Conservation (phyloP, 2,888 invertebrate genomes). For the Pseudococcus longispinus region DNA sequence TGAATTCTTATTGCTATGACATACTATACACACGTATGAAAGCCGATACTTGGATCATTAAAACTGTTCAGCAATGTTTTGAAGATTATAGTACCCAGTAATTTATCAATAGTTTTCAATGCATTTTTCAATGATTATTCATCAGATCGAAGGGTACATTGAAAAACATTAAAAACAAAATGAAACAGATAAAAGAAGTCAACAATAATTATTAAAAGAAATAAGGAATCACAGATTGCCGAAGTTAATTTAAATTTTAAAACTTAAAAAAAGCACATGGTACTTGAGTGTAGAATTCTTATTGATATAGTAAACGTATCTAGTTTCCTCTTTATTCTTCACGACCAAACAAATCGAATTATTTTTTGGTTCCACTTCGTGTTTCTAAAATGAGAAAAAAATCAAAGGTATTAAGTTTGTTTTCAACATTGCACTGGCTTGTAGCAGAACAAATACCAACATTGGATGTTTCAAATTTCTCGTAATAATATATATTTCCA, state of each 20-base stretch:
- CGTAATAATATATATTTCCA: slow-evolving; percentile 51
- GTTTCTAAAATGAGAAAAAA: slow-evolving; percentile 40
- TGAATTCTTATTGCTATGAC: not conserved
- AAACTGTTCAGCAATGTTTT: too few species aligned
- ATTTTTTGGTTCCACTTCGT: slow-evolving; percentile 44
- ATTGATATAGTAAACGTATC: slow-evolving; percentile 28
- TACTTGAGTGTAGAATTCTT: slow-evolving; percentile 7
- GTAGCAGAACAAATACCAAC: not conserved
- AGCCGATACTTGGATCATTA: not conserved
- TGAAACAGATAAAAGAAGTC: not conserved
- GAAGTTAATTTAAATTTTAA: not conserved
- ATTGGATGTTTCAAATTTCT: not conserved
- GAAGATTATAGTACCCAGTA: too few species aligned
- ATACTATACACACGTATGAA: not conserved
- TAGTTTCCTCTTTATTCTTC: slow-evolving; percentile 47
- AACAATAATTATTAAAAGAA: not conserved
- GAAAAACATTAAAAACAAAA: not conserved
- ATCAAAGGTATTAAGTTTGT: not conserved
- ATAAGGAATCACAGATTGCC: not conserved
- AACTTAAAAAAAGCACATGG: slow-evolving; percentile 26
- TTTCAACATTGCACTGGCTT: not conserved
- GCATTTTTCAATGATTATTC: not conserved
- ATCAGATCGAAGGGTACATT: not conserved
- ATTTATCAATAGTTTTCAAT: not conserved
- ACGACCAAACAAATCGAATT: slow-evolving; percentile 46